Conservation (phyloP, 2,113 vertebrate genomes). For the Serilophus lunatus region DNA sequence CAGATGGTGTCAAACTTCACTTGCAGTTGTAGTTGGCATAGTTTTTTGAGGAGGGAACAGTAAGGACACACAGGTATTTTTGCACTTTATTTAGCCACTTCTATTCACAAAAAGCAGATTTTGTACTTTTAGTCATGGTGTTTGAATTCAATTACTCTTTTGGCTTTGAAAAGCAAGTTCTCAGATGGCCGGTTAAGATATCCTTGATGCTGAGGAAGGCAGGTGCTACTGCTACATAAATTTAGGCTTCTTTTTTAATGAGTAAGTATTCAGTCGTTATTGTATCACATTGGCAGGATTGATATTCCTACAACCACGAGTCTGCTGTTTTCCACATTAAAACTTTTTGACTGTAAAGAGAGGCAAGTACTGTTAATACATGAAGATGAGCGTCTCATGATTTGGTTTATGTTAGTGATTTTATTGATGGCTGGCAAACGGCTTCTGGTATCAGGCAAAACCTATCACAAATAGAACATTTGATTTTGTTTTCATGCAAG, state of each 20-base stretch:
- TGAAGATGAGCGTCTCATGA: not conserved
- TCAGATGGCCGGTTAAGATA: not conserved
- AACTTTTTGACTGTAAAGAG: not conserved
- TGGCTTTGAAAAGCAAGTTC: not conserved
- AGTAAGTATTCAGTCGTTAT: not conserved
- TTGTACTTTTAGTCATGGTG: not conserved
- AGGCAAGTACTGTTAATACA: not conserved
- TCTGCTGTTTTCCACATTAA: not conserved
- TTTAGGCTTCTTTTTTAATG: not conserved
- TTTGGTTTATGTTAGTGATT: not conserved
- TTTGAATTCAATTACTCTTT: not conserved
- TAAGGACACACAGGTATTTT: not conserved
- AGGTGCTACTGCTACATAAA: not conserved
- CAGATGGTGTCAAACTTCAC: conserved; percentile 19
- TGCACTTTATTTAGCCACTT: not conserved
- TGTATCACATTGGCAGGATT: not conserved
- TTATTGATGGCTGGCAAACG: not conserved
- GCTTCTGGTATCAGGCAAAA: not conserved
- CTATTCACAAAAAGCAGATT: not conserved
- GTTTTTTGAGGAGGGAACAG: not conserved
- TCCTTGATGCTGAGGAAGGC: not conserved
- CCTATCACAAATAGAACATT: not conserved
- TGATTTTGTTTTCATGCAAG: not conserved
- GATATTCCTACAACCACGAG: not conserved
- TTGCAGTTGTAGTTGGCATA: not conserved